These are phyloP conservation scores for Chymomyza costata DNA, from an alignment of 1,140 invertebrate species.

Conservation along the genomic window DNA sequence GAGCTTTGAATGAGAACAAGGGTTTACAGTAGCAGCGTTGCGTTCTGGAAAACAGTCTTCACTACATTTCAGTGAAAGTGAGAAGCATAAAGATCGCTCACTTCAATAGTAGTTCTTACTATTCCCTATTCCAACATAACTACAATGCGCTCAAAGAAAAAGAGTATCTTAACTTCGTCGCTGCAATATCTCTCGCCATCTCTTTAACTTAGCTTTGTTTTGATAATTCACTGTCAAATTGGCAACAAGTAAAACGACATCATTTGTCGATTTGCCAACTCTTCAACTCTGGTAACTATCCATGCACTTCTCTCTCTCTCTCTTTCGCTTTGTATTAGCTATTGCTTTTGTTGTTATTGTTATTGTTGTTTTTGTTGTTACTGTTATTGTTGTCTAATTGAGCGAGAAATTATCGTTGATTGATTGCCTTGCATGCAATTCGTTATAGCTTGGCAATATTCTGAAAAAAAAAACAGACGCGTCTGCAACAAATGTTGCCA, in stretches of 20 bases:
- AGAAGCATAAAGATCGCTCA: too few relatives aligned
- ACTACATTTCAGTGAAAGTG: too few relatives aligned
- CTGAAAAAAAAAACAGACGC: background rate
- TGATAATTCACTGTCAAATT: constrained; percentile 62
- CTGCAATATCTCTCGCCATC: too few relatives aligned
- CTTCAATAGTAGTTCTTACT: too few relatives aligned
- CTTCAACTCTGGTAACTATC: background rate
- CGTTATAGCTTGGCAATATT: constrained; percentile 21
- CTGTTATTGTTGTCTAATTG: constrained; percentile 72
- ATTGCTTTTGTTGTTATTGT: constrained; percentile 30
- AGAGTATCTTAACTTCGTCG: too few relatives aligned
- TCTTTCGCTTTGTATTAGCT: constrained; percentile 11
- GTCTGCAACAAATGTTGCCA: constrained; percentile 9
- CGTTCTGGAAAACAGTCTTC: too few relatives aligned
- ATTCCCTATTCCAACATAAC: too few relatives aligned
- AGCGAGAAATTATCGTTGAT: constrained; percentile 73
- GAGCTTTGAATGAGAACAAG: too few relatives aligned
- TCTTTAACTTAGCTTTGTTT: constrained; percentile 38
- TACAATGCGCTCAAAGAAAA: too few relatives aligned
- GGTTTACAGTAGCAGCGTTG: too few relatives aligned
- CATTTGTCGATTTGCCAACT: constrained; percentile 28
- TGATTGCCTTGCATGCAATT: constrained; percentile 73
- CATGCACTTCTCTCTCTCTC: background rate
- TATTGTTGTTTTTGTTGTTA: constrained; percentile 37
- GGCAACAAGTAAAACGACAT: constrained; percentile 42